phyloP scores from a whole-genome alignment of 2,888 invertebrate genomes.

The Cheilosia vulpina region DNA sequence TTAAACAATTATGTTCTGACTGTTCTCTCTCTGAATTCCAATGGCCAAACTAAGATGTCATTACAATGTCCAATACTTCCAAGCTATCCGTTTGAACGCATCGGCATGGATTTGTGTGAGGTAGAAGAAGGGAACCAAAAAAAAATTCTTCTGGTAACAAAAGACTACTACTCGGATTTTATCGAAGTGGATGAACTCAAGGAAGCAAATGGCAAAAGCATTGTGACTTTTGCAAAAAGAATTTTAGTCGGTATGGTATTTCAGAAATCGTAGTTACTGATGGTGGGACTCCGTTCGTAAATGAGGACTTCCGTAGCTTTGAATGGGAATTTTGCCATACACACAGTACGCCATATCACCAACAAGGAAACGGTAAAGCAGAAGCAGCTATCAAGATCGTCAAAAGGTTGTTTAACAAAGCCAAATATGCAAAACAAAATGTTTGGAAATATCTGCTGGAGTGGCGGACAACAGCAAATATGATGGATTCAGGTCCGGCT shows the following conservation, averaged over 20 bases:
- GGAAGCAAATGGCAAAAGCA: conserved; percentile 17
- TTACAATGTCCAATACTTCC: conserved; percentile 35
- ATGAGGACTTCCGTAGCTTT: conserved; percentile 13
- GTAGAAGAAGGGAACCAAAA: conserved; percentile 32
- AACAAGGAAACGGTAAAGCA: conserved; percentile 48
- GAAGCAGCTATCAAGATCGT: conserved; percentile 38
- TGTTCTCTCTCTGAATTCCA: conserved; percentile 33
- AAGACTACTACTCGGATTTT: conserved; percentile 59
- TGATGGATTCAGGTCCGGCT: conserved; percentile 13
- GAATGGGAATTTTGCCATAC: conserved; percentile 44
- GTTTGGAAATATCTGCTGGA: conserved; percentile 29
- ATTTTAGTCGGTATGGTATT: conserved; percentile 57
- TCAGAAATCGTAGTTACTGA: conserved; percentile 27
- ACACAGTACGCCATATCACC: conserved; percentile 43
- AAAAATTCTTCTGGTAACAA: conserved; percentile 43
- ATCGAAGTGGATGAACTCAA: conserved; percentile 57
- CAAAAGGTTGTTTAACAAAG: conserved; percentile 16
- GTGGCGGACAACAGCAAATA: conserved; percentile 31
- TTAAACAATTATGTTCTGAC: conserved; percentile 18
- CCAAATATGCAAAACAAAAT: conserved; percentile 20
- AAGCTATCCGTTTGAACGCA: conserved; percentile 44
- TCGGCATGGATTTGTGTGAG: conserved; percentile 54
- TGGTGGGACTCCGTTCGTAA: conserved; percentile 25
- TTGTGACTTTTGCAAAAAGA: conserved; percentile 37
- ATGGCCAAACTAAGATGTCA: conserved; percentile 16